Base-by-base conservation (phyloP, 2,113 vertebrate genomes). In the Casuarius casuarius region DNA sequence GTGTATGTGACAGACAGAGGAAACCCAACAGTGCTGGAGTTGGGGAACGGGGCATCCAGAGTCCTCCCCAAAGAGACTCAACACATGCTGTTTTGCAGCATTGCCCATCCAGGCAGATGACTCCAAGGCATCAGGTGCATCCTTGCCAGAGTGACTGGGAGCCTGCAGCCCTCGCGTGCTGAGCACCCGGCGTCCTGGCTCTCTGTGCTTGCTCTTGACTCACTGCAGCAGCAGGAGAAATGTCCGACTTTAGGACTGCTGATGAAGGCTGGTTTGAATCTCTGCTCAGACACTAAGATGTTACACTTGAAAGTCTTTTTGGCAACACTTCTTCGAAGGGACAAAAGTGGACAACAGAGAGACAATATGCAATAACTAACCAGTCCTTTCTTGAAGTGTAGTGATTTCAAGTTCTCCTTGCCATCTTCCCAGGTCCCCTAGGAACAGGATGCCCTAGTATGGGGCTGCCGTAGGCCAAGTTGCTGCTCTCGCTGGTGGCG, bases 121-220 rank as follows among this genome's bases (percentile, higher is more conserved):
- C 40, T n/a, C 19, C 16, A 20, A 74, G 66, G 31, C 12, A 87
- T 7, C 19, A 49, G 28, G 29, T 38, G n/a, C 35, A 65, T 35
- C n/a, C 42, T 88, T 54, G 9, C 31, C 17, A 1, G 0, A 19
- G 22, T 29, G 21, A 61, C 21, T 12, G 51, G 33, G 35, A 70
- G 62, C 4, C 42, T 31, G 26, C 17, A 49, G 17, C 14, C 31
- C 54, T 63, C 1, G 0, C 8, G 17, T 3, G 4, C 16, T 44
- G 20, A 87, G 42, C 25, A 78, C 26, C 15, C 13, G 62, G n/a
- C 18, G 31, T n/a, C 49, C 22, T 10, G 29, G 42, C 66, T 12
- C 22, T 77, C 63, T 75, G 19, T 1, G 1, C 31, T 83, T 73
- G 23, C 44, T 59, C 51, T 49, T n/a, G 29, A n/a, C 12, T 31